These are phyloP conservation scores for Clarias batrachus DNA, from an alignment of 2,113 vertebrate genomes.

Conservation along the genomic window DNA sequence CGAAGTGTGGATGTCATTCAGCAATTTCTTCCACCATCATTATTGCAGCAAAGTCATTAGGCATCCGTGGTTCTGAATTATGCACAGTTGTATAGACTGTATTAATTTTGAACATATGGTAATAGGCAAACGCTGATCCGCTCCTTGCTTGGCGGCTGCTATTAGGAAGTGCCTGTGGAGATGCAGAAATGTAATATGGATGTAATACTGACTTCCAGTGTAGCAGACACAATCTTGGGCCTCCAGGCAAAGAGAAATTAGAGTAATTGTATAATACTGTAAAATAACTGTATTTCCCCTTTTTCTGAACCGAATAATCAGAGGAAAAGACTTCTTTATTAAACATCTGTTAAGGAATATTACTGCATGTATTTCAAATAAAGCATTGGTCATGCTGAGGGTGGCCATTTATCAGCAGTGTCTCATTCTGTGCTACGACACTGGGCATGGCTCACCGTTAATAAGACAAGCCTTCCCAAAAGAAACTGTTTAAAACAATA, in stretches of 20 bases:
- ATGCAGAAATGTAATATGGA: slow-evolving; percentile 76
- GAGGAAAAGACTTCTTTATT: slow-evolving; percentile 79
- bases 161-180: slow-evolving; percentile 77
- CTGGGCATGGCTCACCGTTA: not conserved
- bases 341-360: slow-evolving; percentile 80
- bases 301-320: slow-evolving; percentile 75
- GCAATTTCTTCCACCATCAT: slow-evolving; percentile 64
- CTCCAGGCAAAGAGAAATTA: slow-evolving; percentile 77
- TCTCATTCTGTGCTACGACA: not conserved
- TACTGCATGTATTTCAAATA: slow-evolving; percentile 74
- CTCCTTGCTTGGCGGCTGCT: slow-evolving; percentile 69
- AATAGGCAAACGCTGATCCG: slow-evolving; percentile 76
- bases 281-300: slow-evolving; percentile 64
- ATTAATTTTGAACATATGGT: slow-evolving; percentile 75
- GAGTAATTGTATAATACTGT: slow-evolving; percentile 61
- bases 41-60: slow-evolving; percentile 76
- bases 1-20: slow-evolving; percentile 70
- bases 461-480: not conserved
- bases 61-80: slow-evolving; percentile 70
- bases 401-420: slow-evolving; percentile 42
- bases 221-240: slow-evolving; percentile 77
- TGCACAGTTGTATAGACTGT: slow-evolving; percentile 72
- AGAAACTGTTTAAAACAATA: too few species aligned
- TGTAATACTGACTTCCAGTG: slow-evolving; percentile 77
- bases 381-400: slow-evolving; percentile 75